Percentiles rank a stretch among this genome's conserved stretches.
These are phyloP conservation scores for Cottus gobio DNA, from an alignment of 2,113 vertebrate genomes.

Conservation along the genomic window DNA sequence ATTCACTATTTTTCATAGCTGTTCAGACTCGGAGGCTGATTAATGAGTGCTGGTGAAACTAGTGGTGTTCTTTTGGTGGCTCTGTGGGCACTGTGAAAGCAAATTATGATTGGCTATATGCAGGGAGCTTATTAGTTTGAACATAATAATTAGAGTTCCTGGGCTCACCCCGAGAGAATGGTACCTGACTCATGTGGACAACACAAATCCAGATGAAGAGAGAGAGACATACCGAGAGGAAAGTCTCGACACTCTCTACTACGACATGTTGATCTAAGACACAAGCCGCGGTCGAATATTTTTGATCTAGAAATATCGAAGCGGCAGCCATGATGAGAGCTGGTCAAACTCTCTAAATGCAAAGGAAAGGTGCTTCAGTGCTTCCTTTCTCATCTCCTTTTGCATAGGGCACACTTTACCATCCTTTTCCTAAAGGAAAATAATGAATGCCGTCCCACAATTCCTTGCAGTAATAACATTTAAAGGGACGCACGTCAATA, in stretches of 20 bases:
- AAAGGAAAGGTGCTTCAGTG: neutral
- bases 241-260: neutral
- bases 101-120: conserved; percentile 30
- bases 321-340: neutral
- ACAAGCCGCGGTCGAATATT: neutral
- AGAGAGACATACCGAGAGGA: neutral
- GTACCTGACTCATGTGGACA: conserved; percentile 15
- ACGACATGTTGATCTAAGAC: neutral
- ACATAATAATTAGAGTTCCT: conserved; percentile 59
- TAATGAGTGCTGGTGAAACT: conserved; percentile 56
- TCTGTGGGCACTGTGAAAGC: conserved; percentile 35
- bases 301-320: neutral
- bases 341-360: neutral
- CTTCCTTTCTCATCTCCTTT: neutral
- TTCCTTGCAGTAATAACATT: neutral
- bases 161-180: conserved; percentile 14
- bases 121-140: conserved; percentile 29
- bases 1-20: conserved; percentile 49
- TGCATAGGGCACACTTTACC: neutral
- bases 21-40: conserved; percentile 48
- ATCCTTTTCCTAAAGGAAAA: neutral
- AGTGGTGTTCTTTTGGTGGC: conserved; percentile 41
- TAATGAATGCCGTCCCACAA: neutral
- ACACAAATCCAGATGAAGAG: conserved; percentile 1
- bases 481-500: neutral